Conservation (phyloP, 1,140 invertebrate species). For the Pachypsylla venusta region DNA sequence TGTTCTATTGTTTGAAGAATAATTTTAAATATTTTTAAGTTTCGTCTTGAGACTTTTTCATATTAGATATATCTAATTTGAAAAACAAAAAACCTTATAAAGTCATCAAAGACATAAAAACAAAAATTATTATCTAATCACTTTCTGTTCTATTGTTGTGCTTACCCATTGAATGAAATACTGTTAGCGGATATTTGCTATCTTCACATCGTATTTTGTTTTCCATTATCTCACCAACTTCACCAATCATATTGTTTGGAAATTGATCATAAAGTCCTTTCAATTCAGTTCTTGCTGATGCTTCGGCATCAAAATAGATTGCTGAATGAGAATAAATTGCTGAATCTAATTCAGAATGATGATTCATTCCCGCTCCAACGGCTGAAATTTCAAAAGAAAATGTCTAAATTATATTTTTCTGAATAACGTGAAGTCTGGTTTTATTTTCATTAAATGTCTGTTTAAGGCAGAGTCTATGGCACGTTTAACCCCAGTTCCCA, state of each 20-base stretch:
- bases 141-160: neutral
- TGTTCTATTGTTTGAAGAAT: too few species aligned
- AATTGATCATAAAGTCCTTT: constrained; percentile 22
- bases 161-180: constrained; percentile 31
- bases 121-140: too few species aligned
- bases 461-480: too few species aligned
- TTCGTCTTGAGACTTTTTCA: too few species aligned
- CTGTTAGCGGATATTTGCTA: constrained; percentile 19
- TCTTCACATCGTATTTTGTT: constrained; percentile 16
- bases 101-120: too few species aligned
- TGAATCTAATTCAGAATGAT: constrained; percentile 30
- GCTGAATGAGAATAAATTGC: constrained; percentile 28
- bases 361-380: constrained; percentile 30
- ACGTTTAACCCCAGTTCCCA: too few species aligned
- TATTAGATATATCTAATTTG: too few species aligned
- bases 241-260: constrained; percentile 25
- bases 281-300: constrained; percentile 30
- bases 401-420: too few species aligned
- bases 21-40: too few species aligned
- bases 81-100: neutral
- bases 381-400: constrained; percentile 25
- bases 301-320: constrained; percentile 31
- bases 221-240: constrained; percentile 31
- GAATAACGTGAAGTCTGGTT: too few species aligned
- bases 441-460: too few species aligned